phyloP scores from a whole-genome alignment of 1,140 invertebrate genomes.

The Tenebrio molitor region DNA sequence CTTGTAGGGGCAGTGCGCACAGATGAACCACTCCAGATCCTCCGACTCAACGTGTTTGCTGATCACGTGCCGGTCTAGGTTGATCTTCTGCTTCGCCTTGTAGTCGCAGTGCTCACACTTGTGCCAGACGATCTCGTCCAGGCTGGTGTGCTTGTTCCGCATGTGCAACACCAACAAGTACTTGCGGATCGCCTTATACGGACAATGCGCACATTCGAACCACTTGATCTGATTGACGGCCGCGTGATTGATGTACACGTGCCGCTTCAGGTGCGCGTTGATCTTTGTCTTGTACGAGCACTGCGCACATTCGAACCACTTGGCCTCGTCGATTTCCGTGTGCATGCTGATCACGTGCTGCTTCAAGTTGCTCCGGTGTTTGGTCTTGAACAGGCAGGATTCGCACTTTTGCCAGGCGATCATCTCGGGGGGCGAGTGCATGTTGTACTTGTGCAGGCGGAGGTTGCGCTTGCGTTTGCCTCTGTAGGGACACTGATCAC shows the following conservation, averaged over 20 bases:
- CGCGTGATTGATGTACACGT: background rate
- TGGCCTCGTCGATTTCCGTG: background rate
- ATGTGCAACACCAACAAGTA: slow-evolving; percentile 4
- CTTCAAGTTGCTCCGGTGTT: background rate
- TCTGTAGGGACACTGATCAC: background rate
- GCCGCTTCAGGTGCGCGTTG: background rate
- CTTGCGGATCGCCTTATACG: background rate
- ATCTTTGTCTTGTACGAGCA: slow-evolving; percentile 6
- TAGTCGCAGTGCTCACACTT: background rate
- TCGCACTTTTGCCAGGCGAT: background rate
- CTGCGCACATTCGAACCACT: slow-evolving; percentile 1
- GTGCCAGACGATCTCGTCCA: background rate
- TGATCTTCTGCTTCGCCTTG: background rate
- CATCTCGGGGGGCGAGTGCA: background rate
- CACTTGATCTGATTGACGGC: background rate
- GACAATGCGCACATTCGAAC: slow-evolving; percentile 4
- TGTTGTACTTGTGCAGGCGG: background rate
- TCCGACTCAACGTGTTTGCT: background rate
- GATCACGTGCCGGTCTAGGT: background rate
- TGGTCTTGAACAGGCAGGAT: background rate
- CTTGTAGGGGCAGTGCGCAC: background rate
- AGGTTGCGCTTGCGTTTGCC: background rate
- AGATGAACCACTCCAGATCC: background rate
- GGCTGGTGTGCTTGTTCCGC: background rate
- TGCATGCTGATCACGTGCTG: background rate